phyloP scores from a whole-genome alignment of 2,113 vertebrate species.

The Anolis carolinensis region DNA sequence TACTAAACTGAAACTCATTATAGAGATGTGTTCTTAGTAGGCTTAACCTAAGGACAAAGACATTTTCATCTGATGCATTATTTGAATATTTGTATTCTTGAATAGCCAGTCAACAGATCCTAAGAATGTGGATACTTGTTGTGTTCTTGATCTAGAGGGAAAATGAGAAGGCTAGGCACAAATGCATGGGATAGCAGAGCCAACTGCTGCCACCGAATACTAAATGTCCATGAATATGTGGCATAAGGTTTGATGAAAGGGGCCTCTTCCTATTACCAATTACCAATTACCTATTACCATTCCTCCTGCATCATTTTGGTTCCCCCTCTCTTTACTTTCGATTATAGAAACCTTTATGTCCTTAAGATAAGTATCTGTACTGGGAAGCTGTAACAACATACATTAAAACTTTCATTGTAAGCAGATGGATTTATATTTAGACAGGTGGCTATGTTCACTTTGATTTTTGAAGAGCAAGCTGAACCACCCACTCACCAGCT shows the following conservation, averaged over 20 bases:
- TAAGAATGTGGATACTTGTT: not conserved
- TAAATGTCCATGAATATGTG: not conserved
- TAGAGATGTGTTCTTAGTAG: not conserved
- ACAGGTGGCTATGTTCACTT: slow-evolving; percentile 30
- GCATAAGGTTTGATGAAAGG: not conserved
- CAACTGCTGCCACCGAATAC: not conserved
- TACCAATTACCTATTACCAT: too few relatives aligned
- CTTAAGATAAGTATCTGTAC: not conserved
- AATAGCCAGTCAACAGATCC: not conserved
- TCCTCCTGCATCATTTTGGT: not conserved
- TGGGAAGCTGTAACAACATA: not conserved
- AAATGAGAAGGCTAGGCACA: not conserved
- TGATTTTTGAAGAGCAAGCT: not conserved
- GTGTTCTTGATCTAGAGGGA: not conserved
- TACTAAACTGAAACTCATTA: not conserved
- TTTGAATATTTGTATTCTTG: not conserved
- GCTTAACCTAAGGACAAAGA: not conserved
- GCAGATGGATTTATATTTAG: slow-evolving; percentile 1
- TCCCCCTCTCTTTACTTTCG: too few relatives aligned
- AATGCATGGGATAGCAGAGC: not conserved
- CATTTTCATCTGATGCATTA: not conserved
- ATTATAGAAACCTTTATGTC: not conserved
- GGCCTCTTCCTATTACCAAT: not conserved
- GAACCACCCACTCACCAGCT: slow-evolving; percentile 14
- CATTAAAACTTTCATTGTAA: not conserved